Percentiles rank a stretch among this genome's conserved stretches.
Conservation (phyloP, 1,140 invertebrate genomes). For the Asobara japonica region DNA sequence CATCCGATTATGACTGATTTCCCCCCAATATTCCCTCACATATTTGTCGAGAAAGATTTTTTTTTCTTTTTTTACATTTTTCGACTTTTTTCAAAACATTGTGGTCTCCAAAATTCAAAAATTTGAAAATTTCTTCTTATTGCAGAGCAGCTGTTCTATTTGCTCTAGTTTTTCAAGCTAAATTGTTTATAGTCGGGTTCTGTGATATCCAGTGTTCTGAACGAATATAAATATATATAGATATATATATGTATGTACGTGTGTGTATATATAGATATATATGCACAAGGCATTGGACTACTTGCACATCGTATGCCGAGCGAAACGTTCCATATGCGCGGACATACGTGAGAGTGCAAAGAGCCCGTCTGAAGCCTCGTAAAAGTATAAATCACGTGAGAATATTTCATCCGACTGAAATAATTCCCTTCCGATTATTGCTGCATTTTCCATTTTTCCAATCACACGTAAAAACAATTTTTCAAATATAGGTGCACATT, state of each 20-base stretch:
- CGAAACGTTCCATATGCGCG: conserved; percentile 46
- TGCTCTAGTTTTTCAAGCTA: conserved; percentile 61
- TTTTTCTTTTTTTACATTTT: too few relatives aligned
- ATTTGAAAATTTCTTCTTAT: background rate
- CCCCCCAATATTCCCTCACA: too few relatives aligned
- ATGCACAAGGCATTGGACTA: conserved; percentile 54
- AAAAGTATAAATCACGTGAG: too few relatives aligned
- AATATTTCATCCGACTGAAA: too few relatives aligned
- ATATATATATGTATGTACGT: too few relatives aligned
- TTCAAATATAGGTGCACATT: too few relatives aligned
- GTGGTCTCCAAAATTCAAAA: background rate
- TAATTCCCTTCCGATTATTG: too few relatives aligned
- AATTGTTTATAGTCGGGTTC: conserved; percentile 56
- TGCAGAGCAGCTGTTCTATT: background rate
- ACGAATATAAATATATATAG: too few relatives aligned
- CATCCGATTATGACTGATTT: background rate
- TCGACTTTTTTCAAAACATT: background rate
- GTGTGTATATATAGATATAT: too few relatives aligned
- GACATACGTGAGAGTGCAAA: conserved; percentile 15
- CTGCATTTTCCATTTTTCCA: too few relatives aligned
- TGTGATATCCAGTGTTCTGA: conserved; percentile 34
- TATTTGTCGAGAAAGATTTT: too few relatives aligned
- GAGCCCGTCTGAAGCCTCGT: conserved; percentile 6
- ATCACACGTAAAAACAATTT: too few relatives aligned
- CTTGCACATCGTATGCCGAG: conserved; percentile 41